Evolutionary conservation across 2,888 invertebrate species (phyloP), one percentile per base, ranked within the genome.

Genomic region (Blera fallax): DNA sequence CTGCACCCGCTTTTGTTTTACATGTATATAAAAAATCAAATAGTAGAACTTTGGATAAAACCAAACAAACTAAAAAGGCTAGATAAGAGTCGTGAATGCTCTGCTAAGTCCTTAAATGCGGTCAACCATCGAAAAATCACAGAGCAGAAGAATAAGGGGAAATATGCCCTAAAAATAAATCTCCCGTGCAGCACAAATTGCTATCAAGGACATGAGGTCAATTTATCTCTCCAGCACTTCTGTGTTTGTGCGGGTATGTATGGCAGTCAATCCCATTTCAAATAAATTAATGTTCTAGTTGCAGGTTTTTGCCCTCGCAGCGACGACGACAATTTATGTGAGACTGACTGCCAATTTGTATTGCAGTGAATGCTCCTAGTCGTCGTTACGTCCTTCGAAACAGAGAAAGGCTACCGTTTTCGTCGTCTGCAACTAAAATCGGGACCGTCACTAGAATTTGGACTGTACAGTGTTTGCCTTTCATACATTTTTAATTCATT

Each of bases 211-310:
- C 60, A 73, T 40, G 37, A 73, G 60, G 72, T 73, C 58, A 40
- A 73, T 73, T 73, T 52, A 52, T 73, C 37, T 40, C 27, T 24
- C 11, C 24, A n/a, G 14, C 11, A 27, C 8, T 16, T 29, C 16
- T 16, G 14, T 18, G 11, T 50, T 32, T 52, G 16, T 50, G 50
- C 40, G 10, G 16, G 11, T 14, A 10, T 50, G 27, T 37, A 34
- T 16, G 60, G 24, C 50, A 62, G 60, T 60, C 72, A 73, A 73
- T 73, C 48, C 60, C 50, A 73, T 73, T 60, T 73, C 60, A 73
- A 73, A 62, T 73, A 73, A 73, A 73, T 73, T 37, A 73, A 60
- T 52, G 72, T 48, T 52, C 62, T 16, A 73, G 72, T 73, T 70
- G 60, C 10, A 40, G 72, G 60, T 62, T 40, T 48, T 73, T 60